phyloP scores from a whole-genome alignment of 2,113 vertebrate species.

The Macrotis lagotis region DNA sequence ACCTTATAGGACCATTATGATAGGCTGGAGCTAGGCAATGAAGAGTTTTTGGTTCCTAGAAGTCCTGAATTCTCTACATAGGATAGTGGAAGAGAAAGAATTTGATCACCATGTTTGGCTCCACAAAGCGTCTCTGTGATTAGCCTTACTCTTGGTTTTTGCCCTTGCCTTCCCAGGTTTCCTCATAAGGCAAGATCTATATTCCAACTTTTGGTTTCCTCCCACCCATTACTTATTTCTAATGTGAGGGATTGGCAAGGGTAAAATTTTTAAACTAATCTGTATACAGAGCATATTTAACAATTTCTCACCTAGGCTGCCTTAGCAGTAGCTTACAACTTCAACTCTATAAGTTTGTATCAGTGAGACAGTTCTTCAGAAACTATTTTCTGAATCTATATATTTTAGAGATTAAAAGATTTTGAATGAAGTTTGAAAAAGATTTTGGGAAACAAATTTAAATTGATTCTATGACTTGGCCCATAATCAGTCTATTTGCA shows the following conservation, averaged over 20 bases:
- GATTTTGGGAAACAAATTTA: not conserved
- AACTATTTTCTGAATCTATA: not conserved
- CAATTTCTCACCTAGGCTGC: constrained; percentile 7
- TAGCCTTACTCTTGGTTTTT: too few relatives aligned
- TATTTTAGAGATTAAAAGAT: not conserved
- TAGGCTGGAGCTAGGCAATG: not conserved
- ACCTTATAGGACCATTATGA: not conserved
- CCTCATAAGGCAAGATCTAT: not conserved
- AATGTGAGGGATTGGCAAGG: not conserved
- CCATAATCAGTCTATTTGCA: not conserved
- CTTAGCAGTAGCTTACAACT: not conserved
- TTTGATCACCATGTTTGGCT: not conserved
- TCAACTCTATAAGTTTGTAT: not conserved
- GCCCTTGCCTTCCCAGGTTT: too few relatives aligned
- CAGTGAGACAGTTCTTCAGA: not conserved
- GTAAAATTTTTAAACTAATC: constrained; percentile 42
- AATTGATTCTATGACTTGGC: not conserved
- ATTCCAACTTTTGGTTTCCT: not conserved
- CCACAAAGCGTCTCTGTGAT: not conserved
- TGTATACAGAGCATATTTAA: constrained; percentile 36
- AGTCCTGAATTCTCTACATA: not conserved
- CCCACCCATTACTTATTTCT: constrained; percentile 19
- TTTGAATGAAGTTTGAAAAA: not conserved
- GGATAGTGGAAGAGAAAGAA: not conserved
- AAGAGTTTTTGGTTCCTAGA: not conserved